Percentiles rank a stretch among this genome's conserved stretches.
Evolutionary conservation across 2,113 vertebrate genomes (phyloP).

Genomic region (Carassius gibelio): DNA sequence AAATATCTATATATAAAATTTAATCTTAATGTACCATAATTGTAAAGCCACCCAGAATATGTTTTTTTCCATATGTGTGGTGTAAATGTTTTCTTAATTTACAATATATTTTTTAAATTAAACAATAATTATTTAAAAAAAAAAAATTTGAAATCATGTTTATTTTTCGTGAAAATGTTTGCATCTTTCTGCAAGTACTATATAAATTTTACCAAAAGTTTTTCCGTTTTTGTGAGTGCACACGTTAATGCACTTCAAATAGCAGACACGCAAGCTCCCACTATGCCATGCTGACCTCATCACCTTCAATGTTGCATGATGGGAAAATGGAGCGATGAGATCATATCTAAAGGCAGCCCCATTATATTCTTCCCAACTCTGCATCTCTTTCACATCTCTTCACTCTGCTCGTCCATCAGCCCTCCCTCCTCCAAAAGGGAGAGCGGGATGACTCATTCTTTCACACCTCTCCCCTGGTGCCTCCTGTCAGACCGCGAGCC

Average conservation of each 20-base stretch:
- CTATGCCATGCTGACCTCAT: conserved; percentile 55
- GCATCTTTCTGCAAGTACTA: no score
- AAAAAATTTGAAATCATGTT: no score
- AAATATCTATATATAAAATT: not conserved
- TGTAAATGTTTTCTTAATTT: no score
- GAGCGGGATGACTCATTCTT: conserved; percentile 56
- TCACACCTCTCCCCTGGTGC: conserved; percentile 45
- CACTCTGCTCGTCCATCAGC: conserved; percentile 1
- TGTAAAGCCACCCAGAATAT: not conserved
- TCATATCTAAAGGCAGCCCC: conserved; percentile 58
- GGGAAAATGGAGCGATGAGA: conserved; percentile 53
- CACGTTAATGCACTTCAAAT: conserved; percentile 39
- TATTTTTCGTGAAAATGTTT: not conserved
- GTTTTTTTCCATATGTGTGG: no score
- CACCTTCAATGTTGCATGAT: conserved; percentile 47
- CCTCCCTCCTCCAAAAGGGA: not conserved
- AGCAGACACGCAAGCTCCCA: conserved; percentile 35
- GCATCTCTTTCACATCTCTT: conserved; percentile 1
- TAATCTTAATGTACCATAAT: not conserved
- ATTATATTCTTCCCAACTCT: conserved; percentile 16
- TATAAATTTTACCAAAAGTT: not conserved
- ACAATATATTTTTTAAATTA: no score
- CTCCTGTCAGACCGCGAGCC: conserved; percentile 18
- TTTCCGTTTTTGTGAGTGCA: conserved; percentile 24
- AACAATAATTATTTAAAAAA: no score